Evolutionary conservation across 2,797 vertebrate genomes (phyloP), one percentile per base, ranked within the genome.

Genomic region (Alca torda): DNA sequence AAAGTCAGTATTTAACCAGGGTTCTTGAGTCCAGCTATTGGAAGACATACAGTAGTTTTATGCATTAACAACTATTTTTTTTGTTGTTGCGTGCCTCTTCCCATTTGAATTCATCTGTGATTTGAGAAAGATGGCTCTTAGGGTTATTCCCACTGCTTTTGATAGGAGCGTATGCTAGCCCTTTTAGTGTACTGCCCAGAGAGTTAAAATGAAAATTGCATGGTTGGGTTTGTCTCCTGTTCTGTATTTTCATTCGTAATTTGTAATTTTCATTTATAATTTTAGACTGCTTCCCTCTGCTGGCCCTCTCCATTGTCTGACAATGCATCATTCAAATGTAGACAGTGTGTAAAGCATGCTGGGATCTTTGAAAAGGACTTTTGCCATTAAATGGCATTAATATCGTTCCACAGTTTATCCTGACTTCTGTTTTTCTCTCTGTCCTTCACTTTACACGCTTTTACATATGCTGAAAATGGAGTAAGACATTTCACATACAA

Each of bases 1-100:
- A 97, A 97, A 97, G 96, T 97, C 96, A 74, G 91, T 97, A 97
- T 97, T 97, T 96, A 97, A 82, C 94, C 96, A 94, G 87, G 91
- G 81, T 90, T 97, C 96, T 97, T 97, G 96, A 97, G 90, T 86
- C 97, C 72, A 79, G 87, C 91, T 96, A 92, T 93, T 94, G 93
- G 86, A 90, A 97, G 86, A 59, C 78, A 74, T 91, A 83, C 82
- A 73, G 95, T 92, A 92, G 96, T 94, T 95, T 91, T 95, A 74
- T 96, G 94, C 91, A 97, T 95, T 97, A 93, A 93, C 89, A 89
- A 70, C 79, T 76, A 54, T 87, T 94, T 97, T 93, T 95, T 89
- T 92, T 93, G 93, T 94, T 95, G 65, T 90, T 89, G 76, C 26
- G 0, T 84, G 85, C 89, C 64, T 95, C 88, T 93, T 84, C 87